Evolutionary conservation across 1,140 invertebrate genomes (phyloP), one percentile per base, ranked within the genome.

Genomic region (Fragariocoptes setiger): DNA sequence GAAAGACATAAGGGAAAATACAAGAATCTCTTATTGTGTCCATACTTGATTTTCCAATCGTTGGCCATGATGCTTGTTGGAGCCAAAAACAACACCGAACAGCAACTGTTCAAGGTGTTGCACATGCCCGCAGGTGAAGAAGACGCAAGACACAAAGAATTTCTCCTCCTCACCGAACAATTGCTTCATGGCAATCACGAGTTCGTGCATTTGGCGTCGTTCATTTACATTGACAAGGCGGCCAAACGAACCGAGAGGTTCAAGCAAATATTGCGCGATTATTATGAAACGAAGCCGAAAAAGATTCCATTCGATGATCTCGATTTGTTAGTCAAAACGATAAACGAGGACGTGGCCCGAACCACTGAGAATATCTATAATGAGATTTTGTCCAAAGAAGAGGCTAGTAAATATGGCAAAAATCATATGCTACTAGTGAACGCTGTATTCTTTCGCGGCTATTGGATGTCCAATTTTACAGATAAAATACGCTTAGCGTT

Each of bases 251-350:
- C 3, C 5, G 19, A 44, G 21, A 13, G 20, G 22, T 44, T 36
- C 20, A 14, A 40, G 13, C 17, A 42, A 13, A 16, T 17, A 14
- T 38, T 44, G 17, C 21, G 35, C 18, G 20, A 46, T 21, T 21
- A 35, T 39, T 44, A 44, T 16, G 25, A 46, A 18, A 44, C 37
- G 3, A 44, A 44, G 37, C 43, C 43, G 18, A 44, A 44, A 37
- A 44, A 19, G 3, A 19, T 44, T 15, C 19, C 31, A 18, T 44
- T 44, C 41, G 15, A 13, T 5, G 21, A 46, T 3, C 4, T 42
- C 3, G 31, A 44, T 14, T 2, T 44, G 19, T 16, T 18, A 18
- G 20, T 44, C 18, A 47, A 44, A 17, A 37, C 37, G n/a, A 44
- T 44, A 16, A 44, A 44, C 20, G 37, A 44, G 22, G 43, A 44